Evolutionary conservation across 1,140 invertebrate species (phyloP), one percentile per base, ranked within the genome.

Genomic region (Drosophila punjabiensis): DNA sequence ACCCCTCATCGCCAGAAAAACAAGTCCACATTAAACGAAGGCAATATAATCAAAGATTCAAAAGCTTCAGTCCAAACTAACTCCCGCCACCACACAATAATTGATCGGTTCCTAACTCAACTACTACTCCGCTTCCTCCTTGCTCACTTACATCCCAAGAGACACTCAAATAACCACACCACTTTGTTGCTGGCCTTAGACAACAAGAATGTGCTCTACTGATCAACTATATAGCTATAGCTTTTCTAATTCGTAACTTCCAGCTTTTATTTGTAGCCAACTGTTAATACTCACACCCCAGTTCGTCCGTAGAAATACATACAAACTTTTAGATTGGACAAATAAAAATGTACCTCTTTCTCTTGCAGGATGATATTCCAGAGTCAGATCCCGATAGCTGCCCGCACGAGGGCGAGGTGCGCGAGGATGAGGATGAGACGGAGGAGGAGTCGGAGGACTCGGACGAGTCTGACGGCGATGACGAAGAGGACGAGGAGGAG

Each of bases 401-500:
- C 69, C 88, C 85, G 6, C 85, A 92, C 37, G 87, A 91, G 35
- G 88, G 74, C 11, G 87, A 84, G n/a, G 81, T 68, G 18, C 77
- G 81, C 10, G 87, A 87, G 47, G 82, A 91, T 53, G 82, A 87
- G 37, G 87, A 88, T 35, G 87, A 91, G 58, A 87, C 87, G 14
- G 91, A 92, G 52, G 91, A 89, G 20, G 91, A 92, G 58, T 92
- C 86, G 3, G 88, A 92, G 47, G 91, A 92, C n/a, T 92, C 89
- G 4, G 91, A 92, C 53, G 91, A 92, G 60, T 89, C 82, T 55
- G 90, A 81, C 37, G 91, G 90, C 32, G 91, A 92, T n/a, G 91
- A 92, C 18, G 91, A 92, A n/a, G 90, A 92, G 47, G 90, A 92
- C n/a, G 91, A 92, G 41, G 91, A 92, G 74, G 91, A 92, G 48